phyloP scores from a whole-genome alignment of 2,888 invertebrate genomes.

The Margaritifera margaritifera region DNA sequence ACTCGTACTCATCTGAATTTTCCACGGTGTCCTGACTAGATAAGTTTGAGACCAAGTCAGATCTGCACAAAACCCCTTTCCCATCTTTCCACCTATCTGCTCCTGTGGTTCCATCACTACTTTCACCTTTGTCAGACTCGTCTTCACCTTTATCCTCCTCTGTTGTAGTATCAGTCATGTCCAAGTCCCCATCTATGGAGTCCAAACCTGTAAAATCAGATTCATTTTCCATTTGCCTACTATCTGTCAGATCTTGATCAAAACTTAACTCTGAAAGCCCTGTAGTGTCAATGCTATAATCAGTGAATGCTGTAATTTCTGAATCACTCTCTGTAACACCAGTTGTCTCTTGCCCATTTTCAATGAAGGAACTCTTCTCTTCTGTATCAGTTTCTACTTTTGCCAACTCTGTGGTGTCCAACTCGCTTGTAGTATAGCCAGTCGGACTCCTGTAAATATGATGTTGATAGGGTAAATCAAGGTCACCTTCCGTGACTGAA shows the following conservation, averaged over 20 bases:
- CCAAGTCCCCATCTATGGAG: background rate
- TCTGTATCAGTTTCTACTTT: conserved; percentile 8
- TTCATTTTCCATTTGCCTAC: background rate
- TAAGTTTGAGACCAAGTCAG: too few species aligned
- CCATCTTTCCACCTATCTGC: background rate
- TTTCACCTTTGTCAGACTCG: too few species aligned
- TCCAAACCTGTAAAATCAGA: too few species aligned
- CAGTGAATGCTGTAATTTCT: conserved; percentile 15
- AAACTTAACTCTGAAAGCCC: conserved; percentile 6
- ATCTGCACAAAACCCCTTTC: conserved; percentile 6
- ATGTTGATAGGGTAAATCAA: conserved; percentile 19
- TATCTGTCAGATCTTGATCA: too few species aligned
- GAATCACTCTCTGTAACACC: conserved; percentile 3
- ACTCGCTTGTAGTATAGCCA: conserved; percentile 34
- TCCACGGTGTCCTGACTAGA: too few species aligned
- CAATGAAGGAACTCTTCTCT: too few species aligned
- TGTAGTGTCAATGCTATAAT: conserved; percentile 12
- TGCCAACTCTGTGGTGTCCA: conserved; percentile 27
- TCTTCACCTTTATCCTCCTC: conserved; percentile 1
- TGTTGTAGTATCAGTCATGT: background rate
- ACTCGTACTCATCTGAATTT: too few species aligned
- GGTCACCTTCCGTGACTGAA: conserved; percentile 17
- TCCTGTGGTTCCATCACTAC: background rate
- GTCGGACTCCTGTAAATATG: conserved; percentile 22
- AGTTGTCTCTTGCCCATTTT: too few species aligned